Evolutionary conservation across 2,113 vertebrate species (phyloP), one percentile per base, ranked within the genome.

Genomic region (Cottus gobio): DNA sequence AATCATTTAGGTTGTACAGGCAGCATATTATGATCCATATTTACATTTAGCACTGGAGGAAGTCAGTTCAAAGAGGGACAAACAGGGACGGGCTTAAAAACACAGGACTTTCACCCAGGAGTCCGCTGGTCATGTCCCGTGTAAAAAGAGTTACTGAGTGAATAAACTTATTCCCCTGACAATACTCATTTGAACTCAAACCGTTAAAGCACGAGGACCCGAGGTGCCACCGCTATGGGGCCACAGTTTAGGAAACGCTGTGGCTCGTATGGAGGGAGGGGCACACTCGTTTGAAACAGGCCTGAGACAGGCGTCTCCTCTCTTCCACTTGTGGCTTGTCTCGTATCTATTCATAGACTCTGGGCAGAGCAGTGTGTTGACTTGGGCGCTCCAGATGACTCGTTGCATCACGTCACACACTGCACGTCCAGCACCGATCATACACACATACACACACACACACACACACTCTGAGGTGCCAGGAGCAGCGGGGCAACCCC

Each of bases 401-500:
- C 16, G 56, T 28, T 30, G 15, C 26, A 57, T 57, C 15, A 30
- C 28, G 26, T 58, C 28, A 58, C 56, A 30, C 56, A 30, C 5
- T 28, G 12, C 30, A 31, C 52, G 24, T 24, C 24, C n/a, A 54
- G n/a, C 6, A 3, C 54, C 7, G 20, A n/a, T n/a, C 50, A 52
- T 3, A 39, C 9, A 39, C 39, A 42, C 15, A 72, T 12, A 42
- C 39, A 42, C 39, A 42, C 15, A 72, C 54, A 28, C 18, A 75
- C 52, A 71, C 28, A 54, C 39, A 69, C 54, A 11, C 60, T 37
- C 28, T 3, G 28, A 60, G 76, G 48, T n/a, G 22, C 37, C 58
- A 22, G 68, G 56, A 39, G 63, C 75, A 31, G 57, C 22, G 20
- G 61, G 46, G 66, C 18, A 79, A 54, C 37, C 75, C 77, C 72